Conservation (phyloP, 2,797 vertebrate species). For the Dallia pectoralis region DNA sequence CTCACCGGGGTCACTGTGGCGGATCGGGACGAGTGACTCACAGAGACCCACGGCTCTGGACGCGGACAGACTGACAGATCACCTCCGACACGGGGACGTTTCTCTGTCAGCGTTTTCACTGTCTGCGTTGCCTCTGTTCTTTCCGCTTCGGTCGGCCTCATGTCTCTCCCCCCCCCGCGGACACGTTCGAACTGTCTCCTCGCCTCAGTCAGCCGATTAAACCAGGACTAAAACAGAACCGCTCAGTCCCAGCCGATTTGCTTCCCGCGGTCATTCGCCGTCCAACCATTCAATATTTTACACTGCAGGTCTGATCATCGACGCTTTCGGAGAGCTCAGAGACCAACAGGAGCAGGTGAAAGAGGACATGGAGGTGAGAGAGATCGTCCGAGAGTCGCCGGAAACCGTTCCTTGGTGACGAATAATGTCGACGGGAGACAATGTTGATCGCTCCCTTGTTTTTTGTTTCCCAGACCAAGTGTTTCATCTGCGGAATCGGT, state of each 20-base stretch:
- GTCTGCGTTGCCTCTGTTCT: not conserved
- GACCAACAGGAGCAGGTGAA: constrained; percentile 99
- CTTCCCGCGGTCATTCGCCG: not conserved
- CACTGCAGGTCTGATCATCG: constrained; percentile 92
- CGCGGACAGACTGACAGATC: not conserved
- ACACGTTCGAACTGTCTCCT: not conserved
- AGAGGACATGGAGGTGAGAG: constrained; percentile 97
- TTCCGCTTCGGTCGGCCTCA: not conserved
- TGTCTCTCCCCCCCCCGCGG: not conserved
- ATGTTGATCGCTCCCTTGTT: too few relatives aligned
- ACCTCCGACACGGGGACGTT: not conserved
- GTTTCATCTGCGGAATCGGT: constrained; percentile 98
- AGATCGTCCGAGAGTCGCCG: not conserved
- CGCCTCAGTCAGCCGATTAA: constrained; percentile 1
- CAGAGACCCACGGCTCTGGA: not conserved
- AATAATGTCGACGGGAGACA: not conserved
- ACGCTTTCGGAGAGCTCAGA: constrained; percentile 97
- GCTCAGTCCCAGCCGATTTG: too few relatives aligned
- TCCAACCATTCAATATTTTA: not conserved
- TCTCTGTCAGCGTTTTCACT: not conserved
- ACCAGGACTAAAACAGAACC: not conserved
- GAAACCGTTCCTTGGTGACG: not conserved
- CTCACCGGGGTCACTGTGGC: constrained; percentile 5
- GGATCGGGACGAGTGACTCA: not conserved
- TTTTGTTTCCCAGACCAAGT: constrained; percentile 87